phyloP scores from a whole-genome alignment of 2,113 vertebrate genomes.

The Copsychus sechellarum region DNA sequence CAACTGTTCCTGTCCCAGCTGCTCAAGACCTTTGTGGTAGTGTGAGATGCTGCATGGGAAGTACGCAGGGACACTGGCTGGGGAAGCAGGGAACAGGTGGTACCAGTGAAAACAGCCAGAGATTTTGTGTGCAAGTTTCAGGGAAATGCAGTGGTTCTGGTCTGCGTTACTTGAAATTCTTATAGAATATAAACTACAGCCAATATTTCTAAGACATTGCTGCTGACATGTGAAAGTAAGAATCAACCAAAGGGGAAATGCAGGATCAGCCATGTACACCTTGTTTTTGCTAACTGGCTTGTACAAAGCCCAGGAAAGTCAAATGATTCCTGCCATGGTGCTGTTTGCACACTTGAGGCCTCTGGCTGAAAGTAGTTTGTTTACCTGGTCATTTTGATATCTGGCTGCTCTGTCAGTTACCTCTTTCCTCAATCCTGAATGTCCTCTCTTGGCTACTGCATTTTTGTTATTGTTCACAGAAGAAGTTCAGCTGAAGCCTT shows the following conservation, averaged over 20 bases:
- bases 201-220: not conserved
- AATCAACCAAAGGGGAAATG: not conserved
- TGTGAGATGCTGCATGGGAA: accelerated
- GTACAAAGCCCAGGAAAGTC: not conserved
- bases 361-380: accelerated
- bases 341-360: not conserved
- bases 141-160: not conserved
- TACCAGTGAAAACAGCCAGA: not conserved
- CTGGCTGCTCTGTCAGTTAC: not conserved
- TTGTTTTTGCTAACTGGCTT: not conserved
- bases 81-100: not conserved
- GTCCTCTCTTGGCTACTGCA: not conserved
- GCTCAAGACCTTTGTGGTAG: not conserved
- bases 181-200: not conserved
- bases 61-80: accelerated
- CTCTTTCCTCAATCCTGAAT: not conserved
- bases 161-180: not conserved
- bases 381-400: not conserved
- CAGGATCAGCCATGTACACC: accelerated
- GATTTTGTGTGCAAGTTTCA: not conserved
- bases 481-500: not conserved
- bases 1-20: not conserved
- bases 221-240: not conserved
- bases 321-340: accelerated
- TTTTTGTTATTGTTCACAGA: not conserved